Evolutionary conservation across 2,113 vertebrate species (phyloP), one percentile per base, ranked within the genome.

Genomic region (Meles meles): DNA sequence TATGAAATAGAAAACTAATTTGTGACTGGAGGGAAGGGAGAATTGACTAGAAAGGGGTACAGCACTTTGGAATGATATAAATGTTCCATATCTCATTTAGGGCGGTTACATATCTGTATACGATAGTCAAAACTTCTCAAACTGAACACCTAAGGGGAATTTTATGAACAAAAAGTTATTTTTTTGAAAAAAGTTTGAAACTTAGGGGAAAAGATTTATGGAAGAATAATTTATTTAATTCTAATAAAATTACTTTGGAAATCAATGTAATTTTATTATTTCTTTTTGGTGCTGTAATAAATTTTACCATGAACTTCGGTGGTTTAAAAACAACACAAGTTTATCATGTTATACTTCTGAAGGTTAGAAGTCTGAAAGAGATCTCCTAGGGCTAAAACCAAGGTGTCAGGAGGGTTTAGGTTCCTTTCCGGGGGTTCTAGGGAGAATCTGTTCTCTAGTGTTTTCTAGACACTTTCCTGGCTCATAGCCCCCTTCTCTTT

Each of bases 181-280:
- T 69, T 63, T 92, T 86, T 55, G 31, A 37, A 42, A 76, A 65
- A 67, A 31, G 23, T 92, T 88, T 49, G 14, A 95, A 94, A 63
- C 44, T 47, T 92, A 76, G 47, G 52, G 37, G 7, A 72, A 63
- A 72, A 88, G 7, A 34, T 86, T 85, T 88, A 11, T 29, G 67
- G 29, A 67, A 83, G 7, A 72, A 93, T 52, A 57, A 72, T 93
- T 79, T 71, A 25, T 67, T 77, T 88, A 57, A 84, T 61, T 90
- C 20, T 77, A 71, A 79, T 15, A 81, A 93, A 82, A 52, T 72
- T 44, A 92, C 61, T 82, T 95, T 96, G 29, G n/a, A 93, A 95
- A 92, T 72, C 17, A 47, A 47, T 31, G 25, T 76, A 76, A 76
- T 76, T 47, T 76, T 47, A 76, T 47, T 47, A 47, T 76, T 63